Conservation (phyloP, 64 coral and sea anemone genomes). For the Montipora cactus region DNA sequence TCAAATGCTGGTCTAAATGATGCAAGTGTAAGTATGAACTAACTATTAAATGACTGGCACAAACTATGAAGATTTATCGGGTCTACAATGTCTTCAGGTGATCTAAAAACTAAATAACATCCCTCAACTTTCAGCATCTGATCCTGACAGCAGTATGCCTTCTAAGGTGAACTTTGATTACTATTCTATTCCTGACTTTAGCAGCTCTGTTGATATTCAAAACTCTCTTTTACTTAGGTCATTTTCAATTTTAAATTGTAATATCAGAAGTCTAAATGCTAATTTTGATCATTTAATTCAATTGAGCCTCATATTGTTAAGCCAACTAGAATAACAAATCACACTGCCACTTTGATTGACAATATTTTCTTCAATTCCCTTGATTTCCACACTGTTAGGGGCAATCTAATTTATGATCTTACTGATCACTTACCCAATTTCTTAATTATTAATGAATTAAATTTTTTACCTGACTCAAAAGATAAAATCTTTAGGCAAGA, state of each 20-base stretch:
- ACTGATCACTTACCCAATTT: too few species aligned
- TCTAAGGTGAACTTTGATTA: neutral
- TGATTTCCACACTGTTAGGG: too few species aligned
- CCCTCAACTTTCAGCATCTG: neutral
- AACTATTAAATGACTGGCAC: neutral
- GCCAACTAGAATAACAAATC: too few species aligned
- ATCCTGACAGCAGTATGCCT: neutral
- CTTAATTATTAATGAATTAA: neutral
- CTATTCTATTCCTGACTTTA: conserved; percentile 50
- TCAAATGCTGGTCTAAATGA: conserved; percentile 1
- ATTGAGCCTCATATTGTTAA: neutral
- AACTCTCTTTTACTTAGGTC: neutral
- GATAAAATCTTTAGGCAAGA: conserved; percentile 31
- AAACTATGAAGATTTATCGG: neutral
- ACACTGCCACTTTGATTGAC: too few species aligned
- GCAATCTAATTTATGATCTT: too few species aligned
- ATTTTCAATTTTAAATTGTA: conserved; percentile 74
- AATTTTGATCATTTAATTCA: conserved; percentile 59
- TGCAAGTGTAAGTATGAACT: neutral
- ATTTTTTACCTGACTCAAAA: neutral
- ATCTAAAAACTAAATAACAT: neutral
- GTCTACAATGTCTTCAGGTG: neutral
- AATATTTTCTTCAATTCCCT: too few species aligned
- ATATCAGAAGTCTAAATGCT: conserved; percentile 60
- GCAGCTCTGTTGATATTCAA: conserved; percentile 5